phyloP scores from a whole-genome alignment of 2,797 vertebrate species.

The Bryconaethiops microstoma region DNA sequence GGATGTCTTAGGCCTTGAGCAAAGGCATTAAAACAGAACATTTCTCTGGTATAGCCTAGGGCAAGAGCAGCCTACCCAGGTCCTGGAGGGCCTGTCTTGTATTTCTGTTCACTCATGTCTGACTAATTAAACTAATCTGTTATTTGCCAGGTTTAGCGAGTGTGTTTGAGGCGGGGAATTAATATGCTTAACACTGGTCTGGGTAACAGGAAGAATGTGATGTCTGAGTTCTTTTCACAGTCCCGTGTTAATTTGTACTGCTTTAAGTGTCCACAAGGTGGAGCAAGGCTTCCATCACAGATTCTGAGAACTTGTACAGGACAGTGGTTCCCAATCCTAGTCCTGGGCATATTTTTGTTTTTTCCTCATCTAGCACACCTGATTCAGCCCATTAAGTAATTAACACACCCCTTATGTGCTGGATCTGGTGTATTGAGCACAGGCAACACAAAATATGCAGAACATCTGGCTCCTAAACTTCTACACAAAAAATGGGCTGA shows the following conservation, averaged over 20 bases:
- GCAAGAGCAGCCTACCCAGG: too few species aligned
- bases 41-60: neutral
- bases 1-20: neutral
- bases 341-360: neutral
- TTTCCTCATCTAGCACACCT: neutral
- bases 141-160: too few species aligned
- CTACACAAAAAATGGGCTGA: too few species aligned
- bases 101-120: too few species aligned
- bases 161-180: too few species aligned
- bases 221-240: neutral
- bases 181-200: too few species aligned
- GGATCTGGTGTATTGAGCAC: neutral
- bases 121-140: too few species aligned
- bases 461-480: neutral
- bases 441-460: neutral
- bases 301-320: neutral
- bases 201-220: too few species aligned
- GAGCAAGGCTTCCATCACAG: slow-evolving; percentile 11
- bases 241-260: neutral
- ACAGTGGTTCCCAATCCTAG: neutral
- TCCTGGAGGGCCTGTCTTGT: too few species aligned
- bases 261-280: slow-evolving; percentile 23
- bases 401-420: neutral
- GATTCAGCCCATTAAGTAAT: neutral
- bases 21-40: neutral